phyloP scores from a whole-genome alignment of 2,888 invertebrate genomes.

The Sphaeridia pumilis region DNA sequence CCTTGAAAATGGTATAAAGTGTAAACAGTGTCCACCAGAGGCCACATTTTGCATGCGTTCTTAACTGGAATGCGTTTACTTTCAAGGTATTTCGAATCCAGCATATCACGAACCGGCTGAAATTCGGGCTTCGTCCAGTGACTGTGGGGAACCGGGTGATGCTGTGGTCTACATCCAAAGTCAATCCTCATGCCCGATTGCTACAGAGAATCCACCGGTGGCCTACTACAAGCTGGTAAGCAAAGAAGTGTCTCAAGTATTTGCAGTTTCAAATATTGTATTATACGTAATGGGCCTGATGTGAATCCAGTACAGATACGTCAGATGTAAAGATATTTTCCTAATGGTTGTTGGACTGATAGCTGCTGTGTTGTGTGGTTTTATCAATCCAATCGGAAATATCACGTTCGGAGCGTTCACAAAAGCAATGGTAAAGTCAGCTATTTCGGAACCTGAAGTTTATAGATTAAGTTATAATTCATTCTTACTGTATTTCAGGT shows the following conservation, averaged over 20 bases:
- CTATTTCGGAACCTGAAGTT: conserved; percentile 15
- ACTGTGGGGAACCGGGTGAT: not conserved
- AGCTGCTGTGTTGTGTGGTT: conserved; percentile 6
- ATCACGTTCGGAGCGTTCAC: conserved; percentile 26
- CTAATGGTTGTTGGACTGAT: not conserved
- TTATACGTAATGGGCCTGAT: not conserved
- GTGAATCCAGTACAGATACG: conserved; percentile 5
- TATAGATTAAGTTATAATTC: not conserved
- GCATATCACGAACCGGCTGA: not conserved
- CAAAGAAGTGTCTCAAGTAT: too few species aligned
- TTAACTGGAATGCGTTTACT: too few species aligned
- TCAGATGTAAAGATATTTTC: conserved; percentile 7
- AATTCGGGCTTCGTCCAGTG: too few species aligned
- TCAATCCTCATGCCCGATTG: not conserved
- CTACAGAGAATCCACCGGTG: conserved; percentile 1
- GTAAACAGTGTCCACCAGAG: too few species aligned
- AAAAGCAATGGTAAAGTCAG: conserved; percentile 25
- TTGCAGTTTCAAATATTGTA: not conserved
- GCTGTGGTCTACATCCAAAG: too few species aligned
- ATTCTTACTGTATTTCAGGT: conserved; percentile 3
- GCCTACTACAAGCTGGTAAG: conserved; percentile 5
- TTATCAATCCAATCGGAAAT: conserved; percentile 20
- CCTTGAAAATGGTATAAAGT: too few species aligned
- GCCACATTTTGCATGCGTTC: too few species aligned
- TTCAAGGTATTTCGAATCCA: not conserved